Base-by-base conservation (phyloP, 2,113 vertebrate genomes). In the Zosterops japonicus region DNA sequence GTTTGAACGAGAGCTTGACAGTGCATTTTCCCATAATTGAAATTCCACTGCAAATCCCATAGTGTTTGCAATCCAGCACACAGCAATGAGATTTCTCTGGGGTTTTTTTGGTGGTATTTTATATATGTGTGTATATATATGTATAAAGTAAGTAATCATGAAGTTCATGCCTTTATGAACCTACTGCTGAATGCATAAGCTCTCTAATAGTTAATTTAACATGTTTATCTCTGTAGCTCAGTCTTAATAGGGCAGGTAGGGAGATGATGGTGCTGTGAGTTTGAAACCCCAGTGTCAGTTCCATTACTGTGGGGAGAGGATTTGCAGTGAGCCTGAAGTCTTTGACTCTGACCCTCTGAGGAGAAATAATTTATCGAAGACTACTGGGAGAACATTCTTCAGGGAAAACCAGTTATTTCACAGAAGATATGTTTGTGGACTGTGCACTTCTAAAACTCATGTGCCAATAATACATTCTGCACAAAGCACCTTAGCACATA, bases 21-120 rank as follows among this genome's bases (percentile, higher is more conserved):
- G 60, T 87, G 55, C 50, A 65, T 79, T 96, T 79, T 94, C 56
- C 92, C 61, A 24, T 96, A 95, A 96, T 44, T 95, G 87, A 96
- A 97, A 96, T 97, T 95, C n/a, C 6, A 53, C 77, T 95, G 94
- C 74, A 94, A 94, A 96, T 28, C 68, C 39, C 39, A 53, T 61
- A 92, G 68, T 64, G 70, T 78, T 89, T 92, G 42, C 89, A 83
- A 75, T 89, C 94, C 69, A 92, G 76, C 89, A 94, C 77, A 55
- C 71, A 96, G 90, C 35, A 31, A 27, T 65, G 41, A 90, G 29
- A 33, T 86, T 87, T 92, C 50, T 86, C 25, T 88, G 61, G 7
- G 3, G 2, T 1, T n/a, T 12, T 36, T 87, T 81, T 64, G 29
- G 3, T 76, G 46, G 11, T 24, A 8, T 74, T 68, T 5, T 36